Percentiles rank a stretch among this genome's conserved stretches.
These are phyloP conservation scores for Periparus ater DNA, from an alignment of 2,797 vertebrate species.

Conservation along the genomic window DNA sequence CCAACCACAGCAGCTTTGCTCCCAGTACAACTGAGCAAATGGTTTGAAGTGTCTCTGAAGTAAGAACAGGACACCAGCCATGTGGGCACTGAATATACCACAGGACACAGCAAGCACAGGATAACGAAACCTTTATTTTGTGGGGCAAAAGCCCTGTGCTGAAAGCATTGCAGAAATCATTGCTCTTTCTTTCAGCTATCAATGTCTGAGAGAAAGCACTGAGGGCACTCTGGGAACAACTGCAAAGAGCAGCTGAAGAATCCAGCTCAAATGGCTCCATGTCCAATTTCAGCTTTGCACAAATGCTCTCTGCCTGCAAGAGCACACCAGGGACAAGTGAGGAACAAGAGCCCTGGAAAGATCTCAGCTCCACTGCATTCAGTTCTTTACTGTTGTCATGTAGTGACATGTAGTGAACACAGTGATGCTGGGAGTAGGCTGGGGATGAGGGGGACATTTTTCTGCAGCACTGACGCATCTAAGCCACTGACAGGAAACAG, in stretches of 20 bases:
- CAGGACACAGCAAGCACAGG: background rate
- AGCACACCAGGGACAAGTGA: background rate
- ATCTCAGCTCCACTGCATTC: background rate
- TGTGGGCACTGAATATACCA: background rate
- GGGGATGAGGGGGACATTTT: background rate
- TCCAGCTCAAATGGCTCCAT: background rate
- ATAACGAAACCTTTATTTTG: background rate
- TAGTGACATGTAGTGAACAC: fast-evolving
- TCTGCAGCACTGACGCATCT: background rate
- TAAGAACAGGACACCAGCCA: background rate
- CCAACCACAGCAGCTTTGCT: background rate
- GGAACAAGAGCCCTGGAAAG: background rate
- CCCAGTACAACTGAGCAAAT: background rate
- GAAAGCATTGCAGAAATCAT: background rate
- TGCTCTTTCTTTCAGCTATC: background rate
- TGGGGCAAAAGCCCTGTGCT: background rate
- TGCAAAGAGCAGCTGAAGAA: background rate
- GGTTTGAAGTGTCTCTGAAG: background rate
- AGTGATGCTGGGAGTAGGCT: background rate
- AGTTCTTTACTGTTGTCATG: background rate
- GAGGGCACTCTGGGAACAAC: background rate
- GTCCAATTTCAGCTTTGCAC: background rate
- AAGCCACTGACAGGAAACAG: background rate
- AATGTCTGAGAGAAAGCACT: background rate
- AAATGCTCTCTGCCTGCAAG: background rate